Conservation (phyloP, 2,113 vertebrate genomes). For the Gallinago media region DNA sequence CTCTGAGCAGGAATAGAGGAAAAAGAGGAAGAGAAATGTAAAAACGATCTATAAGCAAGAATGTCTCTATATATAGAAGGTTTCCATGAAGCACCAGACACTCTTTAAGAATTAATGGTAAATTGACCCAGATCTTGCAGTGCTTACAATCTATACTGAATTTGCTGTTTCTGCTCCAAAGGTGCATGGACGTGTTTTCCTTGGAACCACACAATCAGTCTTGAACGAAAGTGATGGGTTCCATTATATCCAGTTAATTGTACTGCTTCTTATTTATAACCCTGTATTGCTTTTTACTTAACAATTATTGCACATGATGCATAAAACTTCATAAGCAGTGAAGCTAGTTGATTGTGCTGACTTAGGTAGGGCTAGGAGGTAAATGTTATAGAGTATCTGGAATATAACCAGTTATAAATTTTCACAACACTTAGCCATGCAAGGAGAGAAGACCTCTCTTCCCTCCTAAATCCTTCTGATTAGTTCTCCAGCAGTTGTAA, state of each 20-base stretch:
- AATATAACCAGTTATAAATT: background rate
- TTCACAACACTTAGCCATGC: background rate
- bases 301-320: background rate
- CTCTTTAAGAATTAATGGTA: constrained; percentile 32
- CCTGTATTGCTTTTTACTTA: background rate
- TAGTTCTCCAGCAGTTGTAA: background rate
- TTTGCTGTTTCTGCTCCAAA: constrained; percentile 14
- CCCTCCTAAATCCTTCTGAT: background rate
- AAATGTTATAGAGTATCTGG: background rate
- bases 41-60: constrained; percentile 52
- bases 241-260: background rate
- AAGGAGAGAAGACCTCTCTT: background rate
- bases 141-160: background rate
- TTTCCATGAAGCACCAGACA: constrained; percentile 30
- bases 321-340: background rate
- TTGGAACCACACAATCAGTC: background rate
- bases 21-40: constrained; percentile 57
- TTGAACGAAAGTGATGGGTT: background rate
- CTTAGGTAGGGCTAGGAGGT: background rate
- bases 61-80: constrained; percentile 51
- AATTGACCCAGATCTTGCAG: background rate
- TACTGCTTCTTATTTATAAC: background rate
- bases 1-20: constrained; percentile 24
- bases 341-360: background rate
- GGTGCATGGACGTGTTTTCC: background rate